Evolutionary conservation across 2,888 invertebrate species (phyloP).

Genomic region (Amiota mariae): DNA sequence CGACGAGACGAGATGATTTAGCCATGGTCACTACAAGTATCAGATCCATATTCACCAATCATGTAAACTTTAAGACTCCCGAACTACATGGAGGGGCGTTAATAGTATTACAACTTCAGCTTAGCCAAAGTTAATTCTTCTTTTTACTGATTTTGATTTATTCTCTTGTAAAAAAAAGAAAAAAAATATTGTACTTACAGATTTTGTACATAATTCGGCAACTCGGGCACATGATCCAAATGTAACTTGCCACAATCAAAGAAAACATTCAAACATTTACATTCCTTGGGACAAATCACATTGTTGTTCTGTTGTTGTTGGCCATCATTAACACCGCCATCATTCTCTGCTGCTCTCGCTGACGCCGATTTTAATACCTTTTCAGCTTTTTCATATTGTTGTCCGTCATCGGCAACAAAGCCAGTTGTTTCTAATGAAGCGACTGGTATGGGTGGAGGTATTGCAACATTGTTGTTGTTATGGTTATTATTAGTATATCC

Average conservation of each 20-base stretch:
- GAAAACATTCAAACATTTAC: constrained; percentile 82
- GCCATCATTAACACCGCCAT: no score
- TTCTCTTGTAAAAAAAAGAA: background rate
- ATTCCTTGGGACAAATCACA: constrained; percentile 77
- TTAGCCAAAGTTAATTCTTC: no score
- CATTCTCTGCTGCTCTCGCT: constrained; percentile 32
- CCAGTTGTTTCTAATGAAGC: constrained; percentile 68
- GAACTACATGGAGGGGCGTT: no score
- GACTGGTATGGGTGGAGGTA: constrained; percentile 31
- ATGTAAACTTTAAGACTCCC: no score
- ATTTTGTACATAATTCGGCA: constrained; percentile 84
- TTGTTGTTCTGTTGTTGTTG: constrained; percentile 36
- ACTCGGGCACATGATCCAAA: constrained; percentile 81
- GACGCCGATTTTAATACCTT: constrained; percentile 55
- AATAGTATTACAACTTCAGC: no score
- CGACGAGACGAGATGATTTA: no score
- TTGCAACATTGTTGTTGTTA: background rate
- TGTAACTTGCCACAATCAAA: constrained; percentile 85
- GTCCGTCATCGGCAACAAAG: constrained; percentile 69
- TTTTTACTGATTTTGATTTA: constrained; percentile 9
- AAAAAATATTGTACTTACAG: constrained; percentile 76
- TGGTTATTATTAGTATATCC: no score
- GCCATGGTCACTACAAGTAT: no score
- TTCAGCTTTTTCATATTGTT: constrained; percentile 68
- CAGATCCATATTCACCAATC: no score